Conservation (phyloP, 1,140 invertebrate genomes). For the Gonioctena quinquepunctata region DNA sequence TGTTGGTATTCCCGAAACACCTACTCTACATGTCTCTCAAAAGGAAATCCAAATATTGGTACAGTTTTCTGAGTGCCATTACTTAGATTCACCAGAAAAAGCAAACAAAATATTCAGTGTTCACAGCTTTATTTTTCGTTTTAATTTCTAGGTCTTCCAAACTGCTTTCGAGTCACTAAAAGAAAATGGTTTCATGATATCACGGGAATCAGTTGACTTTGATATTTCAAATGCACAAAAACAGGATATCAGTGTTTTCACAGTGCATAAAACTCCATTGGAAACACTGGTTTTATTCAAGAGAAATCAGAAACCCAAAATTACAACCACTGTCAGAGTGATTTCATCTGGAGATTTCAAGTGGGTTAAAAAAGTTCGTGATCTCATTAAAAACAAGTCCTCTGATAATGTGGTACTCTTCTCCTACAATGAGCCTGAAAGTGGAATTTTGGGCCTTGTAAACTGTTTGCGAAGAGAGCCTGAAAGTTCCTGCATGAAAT, state of each 20-base stretch:
- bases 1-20: too few species aligned
- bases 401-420: constrained; percentile 62
- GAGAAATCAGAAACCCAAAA: constrained; percentile 55
- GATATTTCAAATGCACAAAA: constrained; percentile 19
- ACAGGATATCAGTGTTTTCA: constrained; percentile 53
- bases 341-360: constrained; percentile 45
- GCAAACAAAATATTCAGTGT: too few species aligned
- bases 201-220: constrained; percentile 54
- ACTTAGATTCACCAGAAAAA: too few species aligned
- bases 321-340: constrained; percentile 5
- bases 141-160: constrained; percentile 53
- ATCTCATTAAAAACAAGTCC: constrained; percentile 59
- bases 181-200: constrained; percentile 60
- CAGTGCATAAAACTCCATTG: constrained; percentile 52
- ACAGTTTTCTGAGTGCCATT: too few species aligned
- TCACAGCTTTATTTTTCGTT: too few species aligned
- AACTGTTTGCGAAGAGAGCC: constrained; percentile 76
- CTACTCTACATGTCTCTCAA: too few species aligned
- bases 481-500: constrained; percentile 65
- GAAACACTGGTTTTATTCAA: constrained; percentile 57
- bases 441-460: constrained; percentile 77
- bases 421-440: constrained; percentile 64
- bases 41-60: too few species aligned
- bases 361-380: constrained; percentile 62
- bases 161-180: constrained; percentile 53